Base-by-base conservation (phyloP, 1,140 invertebrate genomes). In the Parasteatoda tepidariorum region DNA sequence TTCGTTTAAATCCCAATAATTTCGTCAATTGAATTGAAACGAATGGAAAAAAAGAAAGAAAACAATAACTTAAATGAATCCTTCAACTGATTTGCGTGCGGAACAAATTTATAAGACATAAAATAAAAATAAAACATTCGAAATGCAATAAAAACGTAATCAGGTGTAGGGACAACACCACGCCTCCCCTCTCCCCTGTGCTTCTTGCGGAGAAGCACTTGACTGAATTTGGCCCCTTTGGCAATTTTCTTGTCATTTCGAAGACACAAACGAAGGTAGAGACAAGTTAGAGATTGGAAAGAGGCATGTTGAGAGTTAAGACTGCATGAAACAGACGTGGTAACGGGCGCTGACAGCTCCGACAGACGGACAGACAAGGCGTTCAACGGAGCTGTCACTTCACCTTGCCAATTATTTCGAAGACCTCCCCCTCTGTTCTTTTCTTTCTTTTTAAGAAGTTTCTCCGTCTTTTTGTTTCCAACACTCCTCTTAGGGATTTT, bases 301-400 rank as follows among this genome's bases (percentile, higher is more conserved):
- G 1, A 26, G 28, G 30, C 13, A 18, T 24, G 28, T 15, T 18
- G 54, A 24, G 22, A 61, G 22, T 61, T 30, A 61, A 30, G 28
- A 61, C 22, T 30, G 59, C 74, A 78, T 78, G 74, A 78, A 78
- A 78, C 74, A 78, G 74, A 28, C 18, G 74, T 33, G 18, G 74
- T 78, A 79, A 79, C 76, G 64, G 76, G 76, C 76, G 76, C 64
- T 79, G 76, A 79, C 76, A 79, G 76, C 59, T 79, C 54, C 34
- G 76, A 79, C 76, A 79, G 76, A 79, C 76, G 38, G 62, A 79
- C 76, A 79, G 76, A 79, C 76, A 79, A 79, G 76, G 76, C 38
- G 76, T 61, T 79, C 76, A 79, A 79, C 76, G 76, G 68, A 57
- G 76, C 76, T 79, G 76, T 79, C 76, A 79, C 76, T 79, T 79